phyloP scores from a whole-genome alignment of 2,113 vertebrate genomes.

The Lethenteron reissneri region DNA sequence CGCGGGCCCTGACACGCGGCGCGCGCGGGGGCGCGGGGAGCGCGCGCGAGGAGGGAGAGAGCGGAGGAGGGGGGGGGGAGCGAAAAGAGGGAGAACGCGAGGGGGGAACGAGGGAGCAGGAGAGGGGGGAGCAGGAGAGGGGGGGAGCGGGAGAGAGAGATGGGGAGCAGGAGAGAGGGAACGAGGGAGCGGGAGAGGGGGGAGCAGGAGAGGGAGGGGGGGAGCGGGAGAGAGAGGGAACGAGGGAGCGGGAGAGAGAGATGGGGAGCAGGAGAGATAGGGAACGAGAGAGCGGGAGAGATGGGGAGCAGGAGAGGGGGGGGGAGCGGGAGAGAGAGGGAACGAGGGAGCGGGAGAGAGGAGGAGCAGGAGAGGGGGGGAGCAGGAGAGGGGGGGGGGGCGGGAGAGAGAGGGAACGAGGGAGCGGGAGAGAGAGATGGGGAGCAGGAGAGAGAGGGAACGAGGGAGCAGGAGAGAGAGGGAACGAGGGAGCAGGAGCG shows the following conservation, averaged over 20 bases:
- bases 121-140: not conserved
- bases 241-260: not conserved
- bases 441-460: constrained; percentile 19
- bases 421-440: constrained; percentile 7
- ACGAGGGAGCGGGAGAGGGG: not conserved
- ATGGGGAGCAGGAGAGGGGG: constrained; percentile 33
- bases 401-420: not conserved
- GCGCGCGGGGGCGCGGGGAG: not conserved
- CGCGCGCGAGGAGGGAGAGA: constrained; percentile 10
- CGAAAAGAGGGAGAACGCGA: not conserved
- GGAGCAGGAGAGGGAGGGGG: not conserved
- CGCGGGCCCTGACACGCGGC: no score
- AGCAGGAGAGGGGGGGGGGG: constrained; percentile 2
- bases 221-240: not conserved
- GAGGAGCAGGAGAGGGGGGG: constrained; percentile 21
- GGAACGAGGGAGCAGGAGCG: not conserved
- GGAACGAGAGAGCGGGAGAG: not conserved
- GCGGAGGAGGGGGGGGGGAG: not conserved
- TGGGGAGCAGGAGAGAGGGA: not conserved
- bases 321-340: constrained; percentile 16
- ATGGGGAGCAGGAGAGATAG: not conserved
- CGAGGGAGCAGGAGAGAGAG: constrained; percentile 27
- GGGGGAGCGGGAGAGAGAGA: not conserved
- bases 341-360: constrained; percentile 32
- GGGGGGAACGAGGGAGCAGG: not conserved